phyloP scores from a whole-genome alignment of 2,888 invertebrate species.

The Drosophila acutilabella region DNA sequence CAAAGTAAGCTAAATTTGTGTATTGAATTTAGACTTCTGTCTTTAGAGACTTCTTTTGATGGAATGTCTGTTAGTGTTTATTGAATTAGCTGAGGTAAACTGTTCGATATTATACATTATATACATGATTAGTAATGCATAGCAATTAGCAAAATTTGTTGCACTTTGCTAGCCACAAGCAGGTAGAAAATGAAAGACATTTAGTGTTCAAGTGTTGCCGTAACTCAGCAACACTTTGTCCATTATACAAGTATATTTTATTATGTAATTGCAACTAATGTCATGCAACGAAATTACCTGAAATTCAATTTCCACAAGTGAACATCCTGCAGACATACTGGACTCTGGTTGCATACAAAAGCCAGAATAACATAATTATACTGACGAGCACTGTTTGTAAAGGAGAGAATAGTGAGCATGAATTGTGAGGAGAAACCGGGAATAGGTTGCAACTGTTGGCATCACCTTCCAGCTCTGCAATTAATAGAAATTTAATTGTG shows the following conservation, averaged over 20 bases:
- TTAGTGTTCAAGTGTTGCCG: slow-evolving; percentile 21
- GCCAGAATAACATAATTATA: slow-evolving; percentile 69
- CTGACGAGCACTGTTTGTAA: slow-evolving; percentile 15
- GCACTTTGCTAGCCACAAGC: neutral
- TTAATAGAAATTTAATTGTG: slow-evolving; percentile 74
- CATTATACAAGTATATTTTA: slow-evolving; percentile 38
- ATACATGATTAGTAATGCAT: neutral
- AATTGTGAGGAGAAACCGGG: neutral
- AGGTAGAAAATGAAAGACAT: neutral
- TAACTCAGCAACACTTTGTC: slow-evolving; percentile 53
- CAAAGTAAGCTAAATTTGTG: too few relatives aligned
- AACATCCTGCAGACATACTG: slow-evolving; percentile 25
- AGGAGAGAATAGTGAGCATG: neutral
- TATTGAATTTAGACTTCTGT: neutral
- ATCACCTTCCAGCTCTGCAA: slow-evolving; percentile 45
- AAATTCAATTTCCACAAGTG: slow-evolving; percentile 70
- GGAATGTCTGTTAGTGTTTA: neutral
- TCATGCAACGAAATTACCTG: slow-evolving; percentile 72
- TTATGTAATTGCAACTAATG: slow-evolving; percentile 74
- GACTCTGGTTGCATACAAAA: slow-evolving; percentile 50
- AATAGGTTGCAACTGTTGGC: neutral
- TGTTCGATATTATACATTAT: neutral
- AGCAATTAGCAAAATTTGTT: slow-evolving; percentile 9
- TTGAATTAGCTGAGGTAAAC: neutral
- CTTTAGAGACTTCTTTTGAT: neutral